Conservation (phyloP, 2,113 vertebrate genomes). For the Agapornis roseicollis region DNA sequence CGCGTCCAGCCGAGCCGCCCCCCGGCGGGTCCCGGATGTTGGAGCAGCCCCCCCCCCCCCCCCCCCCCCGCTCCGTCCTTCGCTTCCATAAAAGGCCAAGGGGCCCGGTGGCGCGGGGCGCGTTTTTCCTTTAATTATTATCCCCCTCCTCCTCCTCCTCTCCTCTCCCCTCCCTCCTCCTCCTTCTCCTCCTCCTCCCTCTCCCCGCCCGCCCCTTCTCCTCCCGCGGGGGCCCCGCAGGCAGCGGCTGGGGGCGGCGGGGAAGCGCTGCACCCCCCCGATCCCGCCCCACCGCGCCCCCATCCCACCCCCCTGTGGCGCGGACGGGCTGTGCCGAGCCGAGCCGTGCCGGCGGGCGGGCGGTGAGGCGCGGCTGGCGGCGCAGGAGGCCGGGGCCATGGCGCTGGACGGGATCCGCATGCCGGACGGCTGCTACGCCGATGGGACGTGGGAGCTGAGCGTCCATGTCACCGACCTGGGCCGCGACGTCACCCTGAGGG, state of each 20-base stretch:
- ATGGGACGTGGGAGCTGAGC: conserved; percentile 97
- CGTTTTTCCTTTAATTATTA: conserved; percentile 49
- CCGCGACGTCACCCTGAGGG: conserved; percentile 91
- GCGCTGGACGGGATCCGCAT: conserved; percentile 98
- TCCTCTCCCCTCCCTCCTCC: not conserved
- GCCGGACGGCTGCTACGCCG: conserved; percentile 98
- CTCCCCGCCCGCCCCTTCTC: not conserved
- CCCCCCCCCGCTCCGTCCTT: conserved; percentile 65
- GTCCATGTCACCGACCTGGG: conserved; percentile 95
- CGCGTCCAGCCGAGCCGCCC: not conserved
- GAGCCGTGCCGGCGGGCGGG: not conserved
- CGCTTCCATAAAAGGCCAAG: conserved; percentile 81
- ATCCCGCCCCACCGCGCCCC: too few relatives aligned
- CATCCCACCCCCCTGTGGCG: not conserved
- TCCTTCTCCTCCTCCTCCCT: not conserved
- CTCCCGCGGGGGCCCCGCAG: conserved; percentile 17
- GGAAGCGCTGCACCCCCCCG: not conserved
- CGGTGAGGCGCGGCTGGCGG: not conserved
- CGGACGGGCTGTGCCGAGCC: not conserved
- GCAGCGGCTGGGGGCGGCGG: not conserved
- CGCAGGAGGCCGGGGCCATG: conserved; percentile 84
- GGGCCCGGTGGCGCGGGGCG: conserved; percentile 19
- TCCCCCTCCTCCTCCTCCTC: not conserved
- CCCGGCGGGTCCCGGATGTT: conserved; percentile 77
- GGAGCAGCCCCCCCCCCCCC: conserved; percentile 65